Base-by-base conservation (phyloP, 1,140 invertebrate species). In the Uloborus diversus region DNA sequence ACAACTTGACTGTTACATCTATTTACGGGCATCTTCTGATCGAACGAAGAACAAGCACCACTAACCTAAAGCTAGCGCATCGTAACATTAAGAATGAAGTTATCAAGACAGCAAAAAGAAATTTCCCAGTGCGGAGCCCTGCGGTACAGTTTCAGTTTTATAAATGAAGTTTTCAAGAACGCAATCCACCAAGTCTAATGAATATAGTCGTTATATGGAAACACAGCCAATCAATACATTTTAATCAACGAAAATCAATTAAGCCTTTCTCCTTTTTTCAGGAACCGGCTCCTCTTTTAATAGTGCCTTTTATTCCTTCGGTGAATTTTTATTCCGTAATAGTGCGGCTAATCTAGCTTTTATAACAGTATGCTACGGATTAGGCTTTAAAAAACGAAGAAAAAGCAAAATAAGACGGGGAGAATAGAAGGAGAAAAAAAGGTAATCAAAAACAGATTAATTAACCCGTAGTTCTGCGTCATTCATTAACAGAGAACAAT, bases 161-260 rank as follows among this genome's bases (percentile, higher is more conserved):
- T 42, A 42, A 42, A 42, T 42, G 37, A 42, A 42, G 37, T 13
- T 17, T 13, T 0, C 17, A 42, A 17, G 37, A 42, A 42, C 17
- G 37, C 9, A 0, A 17, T 42, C 9, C 37, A 42, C 37, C 17
- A 42, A 9, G 25, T 13, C 28, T 68, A 51, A 68, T 68, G 64
- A 68, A 68, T 68, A 68, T 20, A 68, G 64, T 68, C 64, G 64
- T 68, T 51, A 28, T 47, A 7, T n/a, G n/a, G n/a, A 35, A 51
- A 23, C 37, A 68, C 42, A 28, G 23, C 5, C 7, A 28, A 68
- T 68, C 64, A 47, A 68, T 68, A 68, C 37, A 68, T 68, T 68
- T 68, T 68, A 68, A 68, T 68, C 64, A 68, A 68, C 64, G 64
- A 68, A 68, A 68, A 68, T 68, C 64, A 68, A 68, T 68, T 68